These are phyloP conservation scores for Phalacrocorax carbo DNA, from an alignment of 2,113 vertebrate species.

Conservation along the genomic window DNA sequence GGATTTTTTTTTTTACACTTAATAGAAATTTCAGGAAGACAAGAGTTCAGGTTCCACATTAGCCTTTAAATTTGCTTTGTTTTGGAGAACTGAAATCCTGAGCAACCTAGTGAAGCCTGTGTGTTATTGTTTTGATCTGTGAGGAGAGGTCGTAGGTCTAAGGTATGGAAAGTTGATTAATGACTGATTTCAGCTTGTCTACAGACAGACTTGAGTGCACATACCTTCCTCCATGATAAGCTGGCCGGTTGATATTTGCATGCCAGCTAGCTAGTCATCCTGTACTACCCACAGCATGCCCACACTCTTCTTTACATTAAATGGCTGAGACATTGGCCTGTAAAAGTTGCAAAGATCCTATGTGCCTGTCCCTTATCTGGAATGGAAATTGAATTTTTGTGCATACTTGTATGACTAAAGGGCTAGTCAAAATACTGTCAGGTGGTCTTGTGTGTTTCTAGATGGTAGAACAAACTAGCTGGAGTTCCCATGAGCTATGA, in stretches of 20 bases:
- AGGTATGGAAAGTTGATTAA: not conserved
- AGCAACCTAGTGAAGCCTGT: not conserved
- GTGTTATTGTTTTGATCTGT: not conserved
- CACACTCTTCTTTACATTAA: not conserved
- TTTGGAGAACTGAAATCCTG: not conserved
- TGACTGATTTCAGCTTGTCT: not conserved
- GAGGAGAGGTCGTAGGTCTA: not conserved
- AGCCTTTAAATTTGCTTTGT: not conserved
- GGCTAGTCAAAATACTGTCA: not conserved
- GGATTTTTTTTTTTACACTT: not conserved
- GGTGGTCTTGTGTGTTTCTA: not conserved
- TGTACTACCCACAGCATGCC: not conserved
- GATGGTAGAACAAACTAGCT: not conserved
- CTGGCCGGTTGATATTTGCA: not conserved
- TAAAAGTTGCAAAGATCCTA: not conserved
- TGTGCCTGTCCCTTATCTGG: not conserved
- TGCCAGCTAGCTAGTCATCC: not conserved
- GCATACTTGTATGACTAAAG: not conserved
- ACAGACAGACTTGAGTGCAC: not conserved
- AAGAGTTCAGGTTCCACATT: not conserved
- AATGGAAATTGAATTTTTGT: not conserved
- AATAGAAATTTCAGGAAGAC: not conserved
- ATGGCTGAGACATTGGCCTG: not conserved
- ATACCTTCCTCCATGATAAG: not conserved
- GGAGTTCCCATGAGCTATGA: fast-evolving